These are phyloP conservation scores for Patiria pectinifera DNA, from an alignment of 53 echinoderm and acorn worm genomes.

Conservation along the genomic window DNA sequence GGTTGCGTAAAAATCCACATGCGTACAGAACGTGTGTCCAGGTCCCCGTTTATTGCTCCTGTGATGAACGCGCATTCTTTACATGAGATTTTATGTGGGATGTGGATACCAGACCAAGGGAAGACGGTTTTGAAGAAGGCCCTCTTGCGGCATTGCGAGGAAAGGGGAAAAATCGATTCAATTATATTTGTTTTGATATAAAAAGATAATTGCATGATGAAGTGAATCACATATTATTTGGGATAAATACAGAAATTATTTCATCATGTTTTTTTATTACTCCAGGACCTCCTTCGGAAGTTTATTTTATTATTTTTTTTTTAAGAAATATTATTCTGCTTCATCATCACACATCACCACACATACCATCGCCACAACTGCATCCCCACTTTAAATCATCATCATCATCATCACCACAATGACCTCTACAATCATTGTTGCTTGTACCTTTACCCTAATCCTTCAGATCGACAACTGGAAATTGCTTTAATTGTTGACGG, in stretches of 20 bases:
- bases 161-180: background rate
- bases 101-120: conserved; percentile 41
- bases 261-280: no score
- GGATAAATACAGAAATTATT: no score
- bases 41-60: conserved; percentile 27
- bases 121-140: background rate
- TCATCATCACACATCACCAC: background rate
- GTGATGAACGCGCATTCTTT: background rate
- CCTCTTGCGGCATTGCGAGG: conserved; percentile 29
- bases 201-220: no score
- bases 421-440: background rate
- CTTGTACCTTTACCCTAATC: background rate
- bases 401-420: background rate
- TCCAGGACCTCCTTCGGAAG: no score
- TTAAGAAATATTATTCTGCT: background rate
- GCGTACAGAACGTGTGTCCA: background rate
- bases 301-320: no score
- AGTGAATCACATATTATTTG: no score
- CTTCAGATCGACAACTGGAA: background rate
- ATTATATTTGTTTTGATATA: background rate
- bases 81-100: background rate
- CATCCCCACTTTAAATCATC: background rate
- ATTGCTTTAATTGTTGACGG: background rate
- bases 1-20: conserved; percentile 19
- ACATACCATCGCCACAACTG: background rate